Evolutionary conservation across 1,140 invertebrate genomes (phyloP), one percentile per base, ranked within the genome.

Genomic region (Neodiprion lecontei): DNA sequence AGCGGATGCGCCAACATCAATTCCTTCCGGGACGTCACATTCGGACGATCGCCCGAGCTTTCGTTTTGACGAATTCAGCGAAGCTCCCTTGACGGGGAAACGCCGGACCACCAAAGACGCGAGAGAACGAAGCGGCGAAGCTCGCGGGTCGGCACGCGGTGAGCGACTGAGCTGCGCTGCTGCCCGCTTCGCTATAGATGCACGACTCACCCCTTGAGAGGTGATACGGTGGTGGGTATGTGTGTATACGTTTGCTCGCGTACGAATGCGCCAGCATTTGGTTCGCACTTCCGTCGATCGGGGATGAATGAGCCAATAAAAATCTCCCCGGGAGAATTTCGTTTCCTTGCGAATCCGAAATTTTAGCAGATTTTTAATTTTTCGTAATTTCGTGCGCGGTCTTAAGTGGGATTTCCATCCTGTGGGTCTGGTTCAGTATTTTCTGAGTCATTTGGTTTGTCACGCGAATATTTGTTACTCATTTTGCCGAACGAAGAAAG

Each of bases 141-240:
- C 77, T 83, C 81, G 78, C 81, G 69, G 81, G 72, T 83, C 81
- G 79, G 76, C 81, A 82, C 81, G 81, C 81, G 81, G 76, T 81
- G 72, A 78, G 78, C 81, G 81, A 83, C 81, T 83, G 81, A 83
- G 80, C 79, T 80, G 53, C 80, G 79, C 79, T 79, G 79, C 78
- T 79, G 81, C 79, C 77, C 81, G 81, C 81, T 61, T 61, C 53
- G 53, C 53, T 61, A 61, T 61, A 61, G 53, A 82, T 80, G 80
- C 72, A 80, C 75, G 78, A 80, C 78, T 79, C 81, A 77, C 81
- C 53, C 53, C 53, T 61, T 61, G 11, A 17, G 53, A 61, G 53
- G 11, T 61, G 53, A 61, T 61, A 61, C 53, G 53, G n/a, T 61
- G n/a, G 53, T 61, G 53, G 11, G n/a, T 61, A 61, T 61, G 53